These are phyloP conservation scores for Phaethon lepturus DNA, from an alignment of 2,113 vertebrate species.

Conservation along the genomic window DNA sequence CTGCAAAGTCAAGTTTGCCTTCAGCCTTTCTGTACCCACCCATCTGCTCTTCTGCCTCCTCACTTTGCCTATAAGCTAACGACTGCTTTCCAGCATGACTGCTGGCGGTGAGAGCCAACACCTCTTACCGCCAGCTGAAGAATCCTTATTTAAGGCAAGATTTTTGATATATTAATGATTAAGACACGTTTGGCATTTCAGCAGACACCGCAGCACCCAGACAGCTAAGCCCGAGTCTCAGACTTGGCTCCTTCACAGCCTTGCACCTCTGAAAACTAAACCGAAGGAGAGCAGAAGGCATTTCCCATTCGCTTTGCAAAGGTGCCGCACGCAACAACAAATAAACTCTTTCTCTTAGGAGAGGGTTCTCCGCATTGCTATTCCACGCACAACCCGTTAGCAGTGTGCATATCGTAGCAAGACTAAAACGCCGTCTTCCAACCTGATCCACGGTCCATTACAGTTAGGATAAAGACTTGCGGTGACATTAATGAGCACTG, in stretches of 20 bases:
- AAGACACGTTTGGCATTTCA: not conserved
- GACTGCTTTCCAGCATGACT: not conserved
- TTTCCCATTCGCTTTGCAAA: not conserved
- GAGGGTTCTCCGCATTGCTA: not conserved
- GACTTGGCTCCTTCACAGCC: not conserved
- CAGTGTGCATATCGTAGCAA: not conserved
- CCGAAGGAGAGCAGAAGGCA: not conserved
- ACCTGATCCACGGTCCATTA: not conserved
- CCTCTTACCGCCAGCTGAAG: not conserved
- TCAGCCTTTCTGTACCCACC: not conserved
- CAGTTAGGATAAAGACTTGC: slow-evolving; percentile 7
- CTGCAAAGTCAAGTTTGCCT: not conserved
- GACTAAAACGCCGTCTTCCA: not conserved
- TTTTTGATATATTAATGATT: not conserved
- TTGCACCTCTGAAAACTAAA: not conserved
- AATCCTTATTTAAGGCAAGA: not conserved
- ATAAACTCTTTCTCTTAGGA: not conserved
- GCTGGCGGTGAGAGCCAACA: slow-evolving; percentile 3
- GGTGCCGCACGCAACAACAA: not conserved
- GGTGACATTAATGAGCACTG: not conserved
- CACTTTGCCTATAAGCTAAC: not conserved
- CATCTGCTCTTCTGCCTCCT: slow-evolving; percentile 48
- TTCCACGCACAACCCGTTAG: accelerated
- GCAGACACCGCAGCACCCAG: not conserved
- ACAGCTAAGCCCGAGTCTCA: not conserved